Conservation (phyloP, 2,888 invertebrate species). For the Omphaloscelis lunosa region DNA sequence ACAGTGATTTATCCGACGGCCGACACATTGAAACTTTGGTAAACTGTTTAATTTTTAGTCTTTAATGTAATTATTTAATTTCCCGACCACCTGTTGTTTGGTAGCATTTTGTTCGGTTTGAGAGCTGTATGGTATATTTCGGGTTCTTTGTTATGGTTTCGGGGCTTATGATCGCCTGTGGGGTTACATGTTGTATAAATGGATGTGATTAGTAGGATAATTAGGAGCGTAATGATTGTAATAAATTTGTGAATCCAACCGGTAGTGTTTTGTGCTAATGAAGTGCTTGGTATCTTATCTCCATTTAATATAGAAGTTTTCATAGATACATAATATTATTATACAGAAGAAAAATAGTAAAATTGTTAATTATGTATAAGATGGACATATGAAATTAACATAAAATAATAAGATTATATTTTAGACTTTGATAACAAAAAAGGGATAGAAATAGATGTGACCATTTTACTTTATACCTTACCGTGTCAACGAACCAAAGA, state of each 20-base stretch:
- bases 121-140: neutral
- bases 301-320: neutral
- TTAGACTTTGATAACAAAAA: neutral
- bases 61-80: slow-evolving; percentile 65
- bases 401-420: neutral
- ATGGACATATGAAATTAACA: no score
- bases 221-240: slow-evolving; percentile 44
- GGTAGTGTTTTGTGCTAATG: slow-evolving; percentile 19
- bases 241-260: slow-evolving; percentile 37
- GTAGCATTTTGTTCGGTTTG: slow-evolving; percentile 33
- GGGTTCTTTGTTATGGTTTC: slow-evolving; percentile 20
- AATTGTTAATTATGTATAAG: no score
- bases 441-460: neutral
- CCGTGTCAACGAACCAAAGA: neutral
- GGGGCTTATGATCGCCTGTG: slow-evolving; percentile 21
- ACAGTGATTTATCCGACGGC: slow-evolving; percentile 70
- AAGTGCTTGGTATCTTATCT: slow-evolving; percentile 1
- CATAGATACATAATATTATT: neutral
- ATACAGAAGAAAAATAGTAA: no score
- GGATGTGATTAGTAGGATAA: slow-evolving; percentile 49
- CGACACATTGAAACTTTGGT: slow-evolving; percentile 74
- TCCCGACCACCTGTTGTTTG: slow-evolving; percentile 56
- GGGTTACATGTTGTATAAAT: slow-evolving; percentile 39
- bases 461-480: no score
- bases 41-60: slow-evolving; percentile 74